Base-by-base conservation (phyloP, 37 sponge, comb jelly and placozoan species). In the Haliclona indistincta region DNA sequence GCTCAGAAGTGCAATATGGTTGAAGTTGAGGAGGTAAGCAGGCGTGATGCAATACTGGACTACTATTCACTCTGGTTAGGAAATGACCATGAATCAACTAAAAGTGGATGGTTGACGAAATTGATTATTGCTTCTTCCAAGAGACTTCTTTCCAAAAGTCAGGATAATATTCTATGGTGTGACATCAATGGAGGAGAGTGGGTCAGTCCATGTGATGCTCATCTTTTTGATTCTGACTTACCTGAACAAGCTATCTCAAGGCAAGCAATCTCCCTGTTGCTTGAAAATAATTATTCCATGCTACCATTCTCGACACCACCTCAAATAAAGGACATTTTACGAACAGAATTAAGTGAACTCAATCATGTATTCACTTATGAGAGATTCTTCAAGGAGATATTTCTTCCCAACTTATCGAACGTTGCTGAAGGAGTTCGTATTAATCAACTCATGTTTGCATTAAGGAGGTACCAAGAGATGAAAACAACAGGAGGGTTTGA, bases 31-130 rank as follows among this genome's bases (percentile, higher is more conserved):
- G n/a, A n/a, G n/a, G n/a, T n/a, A n/a, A n/a, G n/a, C n/a, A n/a
- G n/a, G n/a, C n/a, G n/a, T n/a, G n/a, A n/a, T n/a, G n/a, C n/a
- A n/a, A n/a, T n/a, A n/a, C n/a, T n/a, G n/a, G n/a, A n/a, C n/a
- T 90, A 85, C 38, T 90, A 85, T 43, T 37, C 55, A 0, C 67
- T 90, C 0, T 90, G 73, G 70, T 71, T 78, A 6, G 37, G 44
- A 67, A 1, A 19, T 65, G 1, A 75, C 4, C 40, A 32, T 3
- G 38, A 13, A 15, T 1, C 32, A 75, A 0, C 68, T 38, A 29
- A 28, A 39, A 10, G 58, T 26, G 3, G 45, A 67, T 3, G 1
- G 54, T 2, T 2, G 26, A 2, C 41, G 74, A 26, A 23, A 75
- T 3, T 83, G 84, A 76, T 83, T 76, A 32, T 68, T n/a, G n/a